Evolutionary conservation across 1,140 invertebrate genomes (phyloP).

Genomic region (Drosophila lini): DNA sequence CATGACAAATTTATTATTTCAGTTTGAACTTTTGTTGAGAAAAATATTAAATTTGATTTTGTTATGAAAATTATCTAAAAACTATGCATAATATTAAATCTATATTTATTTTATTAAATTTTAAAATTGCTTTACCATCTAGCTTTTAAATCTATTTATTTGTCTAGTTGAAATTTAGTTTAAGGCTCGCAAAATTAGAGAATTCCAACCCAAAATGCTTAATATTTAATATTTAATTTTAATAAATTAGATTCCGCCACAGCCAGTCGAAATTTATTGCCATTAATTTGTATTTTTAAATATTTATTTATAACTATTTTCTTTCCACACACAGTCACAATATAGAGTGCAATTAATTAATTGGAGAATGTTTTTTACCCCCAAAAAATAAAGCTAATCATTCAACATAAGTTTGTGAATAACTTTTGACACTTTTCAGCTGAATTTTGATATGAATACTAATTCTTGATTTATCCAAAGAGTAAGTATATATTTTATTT

Average conservation of each 20-base stretch:
- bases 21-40: conserved; percentile 26
- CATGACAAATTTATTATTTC: conserved; percentile 51
- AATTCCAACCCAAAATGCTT: conserved; percentile 61
- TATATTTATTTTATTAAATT: conserved; percentile 36
- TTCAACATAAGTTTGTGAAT: conserved; percentile 1
- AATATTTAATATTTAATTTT: conserved; percentile 23
- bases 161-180: conserved; percentile 31
- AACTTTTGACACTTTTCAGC: conserved; percentile 21
- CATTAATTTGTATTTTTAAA: conserved; percentile 21
- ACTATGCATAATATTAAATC: conserved; percentile 6
- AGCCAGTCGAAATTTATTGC: conserved; percentile 37
- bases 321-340: conserved; percentile 15
- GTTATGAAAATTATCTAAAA: conserved; percentile 3
- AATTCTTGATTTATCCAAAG: neutral
- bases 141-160: conserved; percentile 30
- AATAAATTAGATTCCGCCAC: neutral
- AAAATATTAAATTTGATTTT: conserved; percentile 7
- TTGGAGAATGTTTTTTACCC: conserved; percentile 11
- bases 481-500: conserved; percentile 25
- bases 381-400: conserved; percentile 44
- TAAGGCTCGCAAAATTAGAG: conserved; percentile 60
- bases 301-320: conserved; percentile 39
- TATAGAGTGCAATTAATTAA: conserved; percentile 32
- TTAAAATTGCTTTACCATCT: conserved; percentile 11
- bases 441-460: neutral